Evolutionary conservation across 1,140 invertebrate species (phyloP).

Genomic region (Lordiphosa collinella): DNA sequence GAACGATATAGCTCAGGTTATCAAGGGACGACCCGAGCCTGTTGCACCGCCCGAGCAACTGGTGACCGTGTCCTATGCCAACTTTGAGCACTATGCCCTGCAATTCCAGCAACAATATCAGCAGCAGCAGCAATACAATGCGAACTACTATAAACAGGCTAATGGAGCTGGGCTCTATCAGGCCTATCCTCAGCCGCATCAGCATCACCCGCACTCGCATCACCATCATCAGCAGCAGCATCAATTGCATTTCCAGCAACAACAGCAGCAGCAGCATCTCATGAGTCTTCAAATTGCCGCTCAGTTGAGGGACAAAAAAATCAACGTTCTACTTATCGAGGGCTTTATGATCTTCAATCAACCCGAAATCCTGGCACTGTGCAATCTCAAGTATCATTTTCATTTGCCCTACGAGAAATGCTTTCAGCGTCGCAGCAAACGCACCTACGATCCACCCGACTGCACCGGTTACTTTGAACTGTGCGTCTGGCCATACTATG

Average conservation of each 20-base stretch:
- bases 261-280: constrained; percentile 40
- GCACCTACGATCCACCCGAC: constrained; percentile 88
- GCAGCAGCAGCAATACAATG: constrained; percentile 48
- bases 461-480: constrained; percentile 89
- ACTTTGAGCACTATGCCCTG: constrained; percentile 65
- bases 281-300: constrained; percentile 60
- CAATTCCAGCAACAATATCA: constrained; percentile 64
- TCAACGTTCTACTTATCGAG: constrained; percentile 86
- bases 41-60: constrained; percentile 26
- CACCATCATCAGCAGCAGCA: constrained; percentile 33
- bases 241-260: constrained; percentile 29
- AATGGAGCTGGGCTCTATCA: constrained; percentile 21
- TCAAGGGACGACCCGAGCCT: constrained; percentile 47
- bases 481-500: constrained; percentile 88
- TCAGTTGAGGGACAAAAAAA: constrained; percentile 70
- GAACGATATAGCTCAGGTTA: constrained; percentile 58
- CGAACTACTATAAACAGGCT: constrained; percentile 30
- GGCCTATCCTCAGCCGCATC: constrained; percentile 28
- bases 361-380: constrained; percentile 83
- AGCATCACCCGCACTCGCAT: constrained; percentile 21
- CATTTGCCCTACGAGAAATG: constrained; percentile 85
- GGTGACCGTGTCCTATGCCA: constrained; percentile 33
- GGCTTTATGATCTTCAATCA: constrained; percentile 89
- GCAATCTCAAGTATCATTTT: constrained; percentile 87
- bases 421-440: constrained; percentile 81